These are phyloP conservation scores for Acomys russatus DNA, from an alignment of 2,797 vertebrate genomes.

Conservation along the genomic window DNA sequence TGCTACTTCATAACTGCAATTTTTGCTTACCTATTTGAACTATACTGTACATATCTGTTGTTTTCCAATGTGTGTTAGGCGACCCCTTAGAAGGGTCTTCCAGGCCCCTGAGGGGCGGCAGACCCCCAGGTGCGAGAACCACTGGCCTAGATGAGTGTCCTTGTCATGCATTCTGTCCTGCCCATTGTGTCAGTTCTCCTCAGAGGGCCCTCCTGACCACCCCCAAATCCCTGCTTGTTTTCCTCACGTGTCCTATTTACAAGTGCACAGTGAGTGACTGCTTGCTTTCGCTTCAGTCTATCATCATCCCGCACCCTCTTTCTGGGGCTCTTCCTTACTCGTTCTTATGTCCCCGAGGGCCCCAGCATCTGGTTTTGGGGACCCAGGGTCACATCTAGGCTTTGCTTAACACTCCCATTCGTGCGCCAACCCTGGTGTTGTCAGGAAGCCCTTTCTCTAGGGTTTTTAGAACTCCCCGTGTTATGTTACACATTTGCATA, in stretches of 20 bases:
- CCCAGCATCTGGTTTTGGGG: neutral
- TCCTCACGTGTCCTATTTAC: neutral
- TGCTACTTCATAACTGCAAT: too few species aligned
- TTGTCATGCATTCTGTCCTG: neutral
- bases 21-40: too few species aligned
- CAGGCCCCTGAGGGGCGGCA: too few species aligned
- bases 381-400: neutral
- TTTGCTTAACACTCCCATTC: neutral
- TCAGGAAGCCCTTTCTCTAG: too few species aligned
- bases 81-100: too few species aligned
- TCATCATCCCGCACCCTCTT: neutral
- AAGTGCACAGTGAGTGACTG: neutral
- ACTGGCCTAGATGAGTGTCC: neutral
- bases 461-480: too few species aligned
- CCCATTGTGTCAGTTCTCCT: neutral
- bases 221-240: neutral
- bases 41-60: too few species aligned
- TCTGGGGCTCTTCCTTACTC: neutral
- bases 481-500: neutral
- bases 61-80: too few species aligned
- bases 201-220: neutral
- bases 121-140: too few species aligned
- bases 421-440: neutral
- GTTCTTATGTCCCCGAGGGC: neutral
- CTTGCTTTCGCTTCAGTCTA: neutral